Evolutionary conservation across 2,888 invertebrate genomes (phyloP).

Genomic region (Elysia crispata): DNA sequence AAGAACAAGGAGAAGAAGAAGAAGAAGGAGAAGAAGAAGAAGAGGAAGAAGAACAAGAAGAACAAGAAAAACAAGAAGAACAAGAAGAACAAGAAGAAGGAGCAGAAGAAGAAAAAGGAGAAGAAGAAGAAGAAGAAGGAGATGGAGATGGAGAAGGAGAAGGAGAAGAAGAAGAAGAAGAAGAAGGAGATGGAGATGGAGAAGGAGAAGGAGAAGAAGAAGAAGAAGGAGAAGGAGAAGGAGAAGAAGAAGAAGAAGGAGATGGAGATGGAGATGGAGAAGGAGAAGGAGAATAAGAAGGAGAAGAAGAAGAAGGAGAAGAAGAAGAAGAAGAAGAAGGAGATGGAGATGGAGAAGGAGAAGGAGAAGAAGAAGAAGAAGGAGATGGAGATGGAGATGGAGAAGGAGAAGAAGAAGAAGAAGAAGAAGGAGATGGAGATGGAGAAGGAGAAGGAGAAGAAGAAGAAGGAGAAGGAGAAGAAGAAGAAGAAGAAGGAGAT

Average conservation of each 20-base stretch:
- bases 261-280: too few species aligned
- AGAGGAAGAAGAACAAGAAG: not conserved
- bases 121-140: not conserved
- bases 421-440: too few species aligned
- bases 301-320: not conserved
- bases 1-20: too few species aligned
- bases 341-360: too few species aligned
- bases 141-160: not conserved
- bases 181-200: too few species aligned
- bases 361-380: not conserved
- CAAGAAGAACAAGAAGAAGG: too few species aligned
- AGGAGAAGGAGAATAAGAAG: not conserved
- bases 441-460: too few species aligned
- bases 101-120: too few species aligned
- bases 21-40: not conserved
- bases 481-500: too few species aligned
- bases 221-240: not conserved
- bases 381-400: too few species aligned
- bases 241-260: not conserved
- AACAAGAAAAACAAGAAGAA: too few species aligned
- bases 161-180: not conserved
- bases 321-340: not conserved
- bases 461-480: too few species aligned
- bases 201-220: not conserved
- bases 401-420: not conserved